Percentiles rank a stretch among this genome's conserved stretches.
These are phyloP conservation scores for Antedon mediterranea DNA, from an alignment of 53 echinoderm and acorn worm species.

Conservation along the genomic window DNA sequence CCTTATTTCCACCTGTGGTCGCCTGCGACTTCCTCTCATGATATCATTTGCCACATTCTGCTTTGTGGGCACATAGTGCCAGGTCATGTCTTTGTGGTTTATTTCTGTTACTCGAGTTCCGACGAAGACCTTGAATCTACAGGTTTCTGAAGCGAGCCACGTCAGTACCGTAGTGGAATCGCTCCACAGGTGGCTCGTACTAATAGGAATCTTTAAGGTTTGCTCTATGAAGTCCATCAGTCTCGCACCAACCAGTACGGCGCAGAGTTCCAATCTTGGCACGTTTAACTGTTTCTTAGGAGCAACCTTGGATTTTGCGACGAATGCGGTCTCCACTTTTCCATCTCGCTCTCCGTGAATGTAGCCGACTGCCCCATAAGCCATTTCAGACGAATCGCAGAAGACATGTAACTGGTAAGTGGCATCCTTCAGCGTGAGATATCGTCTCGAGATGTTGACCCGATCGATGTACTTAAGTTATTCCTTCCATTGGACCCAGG, in stretches of 20 bases:
- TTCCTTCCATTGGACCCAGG: conserved; percentile 18
- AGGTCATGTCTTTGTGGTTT: background rate
- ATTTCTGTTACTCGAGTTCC: conserved; percentile 4
- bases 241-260: conserved; percentile 2
- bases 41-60: no score
- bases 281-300: conserved; percentile 3
- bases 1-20: conserved; percentile 12
- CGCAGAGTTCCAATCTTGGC: conserved; percentile 3
- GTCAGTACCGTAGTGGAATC: background rate
- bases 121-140: no score
- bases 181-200: background rate
- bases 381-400: conserved; percentile 6
- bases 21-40: background rate
- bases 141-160: conserved; percentile 12
- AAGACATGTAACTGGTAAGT: conserved; percentile 1
- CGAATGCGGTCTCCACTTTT: background rate
- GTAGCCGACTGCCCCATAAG: conserved; percentile 12
- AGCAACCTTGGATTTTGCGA: conserved; percentile 11
- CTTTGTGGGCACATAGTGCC: conserved; percentile 9
- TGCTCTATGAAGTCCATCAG: background rate
- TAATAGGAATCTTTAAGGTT: background rate
- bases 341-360: background rate
- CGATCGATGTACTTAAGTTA: background rate
- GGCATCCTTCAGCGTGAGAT: background rate
- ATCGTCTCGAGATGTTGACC: background rate